A percentile compares a stretch with the other conserved stretches of the same genome.
These are phyloP conservation scores for Toxostoma redivivum DNA, from an alignment of 2,113 vertebrate genomes.

Conservation along the genomic window DNA sequence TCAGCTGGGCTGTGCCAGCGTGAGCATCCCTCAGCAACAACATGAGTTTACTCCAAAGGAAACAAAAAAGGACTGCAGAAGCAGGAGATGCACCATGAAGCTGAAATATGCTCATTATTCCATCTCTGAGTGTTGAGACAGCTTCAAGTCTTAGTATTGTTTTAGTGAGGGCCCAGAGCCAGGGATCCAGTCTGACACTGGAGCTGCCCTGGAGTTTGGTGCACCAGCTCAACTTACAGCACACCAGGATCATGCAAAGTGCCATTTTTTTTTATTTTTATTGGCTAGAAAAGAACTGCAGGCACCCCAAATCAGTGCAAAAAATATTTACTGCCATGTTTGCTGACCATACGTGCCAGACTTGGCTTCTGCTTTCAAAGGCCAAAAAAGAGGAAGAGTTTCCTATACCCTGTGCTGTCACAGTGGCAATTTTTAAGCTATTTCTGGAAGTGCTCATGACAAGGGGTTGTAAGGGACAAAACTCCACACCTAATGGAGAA, in stretches of 20 bases:
- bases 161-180: neutral
- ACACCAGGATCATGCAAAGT: neutral
- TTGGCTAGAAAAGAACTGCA: neutral
- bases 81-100: neutral
- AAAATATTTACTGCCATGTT: neutral
- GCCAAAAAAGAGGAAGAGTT: neutral
- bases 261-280: neutral
- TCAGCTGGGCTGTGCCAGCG: neutral
- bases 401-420: neutral
- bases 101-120: neutral
- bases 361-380: neutral
- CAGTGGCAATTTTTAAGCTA: neutral
- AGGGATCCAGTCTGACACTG: neutral
- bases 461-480: neutral
- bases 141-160: neutral
- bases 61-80: neutral
- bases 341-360: neutral
- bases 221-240: neutral
- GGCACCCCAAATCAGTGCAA: neutral
- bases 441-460: neutral
- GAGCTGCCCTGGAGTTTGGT: neutral
- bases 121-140: neutral
- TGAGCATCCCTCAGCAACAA: neutral
- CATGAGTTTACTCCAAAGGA: neutral
- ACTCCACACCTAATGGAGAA: neutral